These are phyloP conservation scores for Synergus itoensis DNA, from an alignment of 2,888 invertebrate species.

Conservation along the genomic window DNA sequence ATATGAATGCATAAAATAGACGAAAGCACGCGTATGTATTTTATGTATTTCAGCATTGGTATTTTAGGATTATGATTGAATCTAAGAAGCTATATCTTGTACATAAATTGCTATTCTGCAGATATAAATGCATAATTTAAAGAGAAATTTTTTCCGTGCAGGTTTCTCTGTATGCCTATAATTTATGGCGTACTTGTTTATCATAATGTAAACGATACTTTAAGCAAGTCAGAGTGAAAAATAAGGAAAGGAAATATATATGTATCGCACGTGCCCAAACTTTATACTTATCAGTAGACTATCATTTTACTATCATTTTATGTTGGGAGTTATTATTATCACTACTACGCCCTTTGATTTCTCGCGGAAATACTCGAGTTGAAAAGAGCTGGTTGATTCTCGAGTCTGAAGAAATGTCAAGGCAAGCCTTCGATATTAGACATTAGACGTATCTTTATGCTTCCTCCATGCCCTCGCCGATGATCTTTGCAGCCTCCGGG, in stretches of 20 bases:
- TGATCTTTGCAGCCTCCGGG: conserved; percentile 1
- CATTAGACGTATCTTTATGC: not conserved
- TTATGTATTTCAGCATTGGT: no score
- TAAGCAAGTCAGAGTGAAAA: not conserved
- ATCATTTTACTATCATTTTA: not conserved
- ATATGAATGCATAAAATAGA: no score
- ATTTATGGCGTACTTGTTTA: not conserved
- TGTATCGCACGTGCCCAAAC: not conserved
- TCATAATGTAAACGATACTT: not conserved
- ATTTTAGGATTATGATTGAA: no score
- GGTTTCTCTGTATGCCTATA: not conserved
- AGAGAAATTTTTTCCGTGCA: no score
- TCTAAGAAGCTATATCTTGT: no score
- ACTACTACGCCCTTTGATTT: not conserved
- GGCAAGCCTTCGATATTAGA: conserved; percentile 4
- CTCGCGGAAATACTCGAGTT: not conserved
- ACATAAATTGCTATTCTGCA: no score
- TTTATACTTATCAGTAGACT: not conserved
- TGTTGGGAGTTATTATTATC: not conserved
- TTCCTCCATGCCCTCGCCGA: conserved; percentile 1
- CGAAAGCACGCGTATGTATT: no score
- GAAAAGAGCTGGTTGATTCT: not conserved
- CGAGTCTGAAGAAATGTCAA: not conserved
- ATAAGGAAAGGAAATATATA: no score
- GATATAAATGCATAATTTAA: not conserved